Base-by-base conservation (phyloP, 2,888 invertebrate genomes). In the Campoletis raptor region DNA sequence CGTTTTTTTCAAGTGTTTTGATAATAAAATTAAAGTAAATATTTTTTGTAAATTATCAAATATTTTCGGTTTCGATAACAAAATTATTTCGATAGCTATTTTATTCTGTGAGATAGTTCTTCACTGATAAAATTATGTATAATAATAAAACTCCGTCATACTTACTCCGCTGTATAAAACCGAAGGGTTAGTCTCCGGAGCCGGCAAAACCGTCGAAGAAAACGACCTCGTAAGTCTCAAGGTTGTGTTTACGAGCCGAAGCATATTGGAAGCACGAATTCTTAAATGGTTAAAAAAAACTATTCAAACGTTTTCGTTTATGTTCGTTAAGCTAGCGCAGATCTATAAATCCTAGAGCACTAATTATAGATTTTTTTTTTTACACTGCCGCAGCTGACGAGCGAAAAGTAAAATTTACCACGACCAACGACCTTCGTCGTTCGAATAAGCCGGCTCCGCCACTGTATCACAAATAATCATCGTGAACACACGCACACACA, bases 111-210 rank as follows among this genome's bases (percentile, higher is more conserved):
- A 3, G 15, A 45, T 45, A 9, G 4, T 30, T 64, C 37, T 7
- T 2, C n/a, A 61, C 30, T 6, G 61, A 61, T 24, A 15, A 30
- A 6, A 30, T 30, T 15, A 61, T 21, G 52, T n/a, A 15, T 0
- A 15, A 61, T 7, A 15, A 30, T 30, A 30, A 30, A 57, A 57
- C 10, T 12, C 5, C 21, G 18, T 52, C 0, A 21, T 12, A 95
- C 96, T 96, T 95, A 96, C 97, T 90, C 98, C 97, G 18, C 97
- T 96, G 92, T 97, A 97, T n/a, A 97, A 94, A 88, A 98, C 95
- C 89, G 97, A 96, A 0, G 98, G 98, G 89, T 96, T 96, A 3
- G 95, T 95, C 87, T 96, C 95, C 0, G 97, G 97, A 54, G 95
- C 95, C 6, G 97, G 96, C 69, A 96, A 93, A 3, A 96, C 94